Evolutionary conservation across 2,113 vertebrate genomes (phyloP), one percentile per base, ranked within the genome.

Genomic region (Sprattus sprattus): DNA sequence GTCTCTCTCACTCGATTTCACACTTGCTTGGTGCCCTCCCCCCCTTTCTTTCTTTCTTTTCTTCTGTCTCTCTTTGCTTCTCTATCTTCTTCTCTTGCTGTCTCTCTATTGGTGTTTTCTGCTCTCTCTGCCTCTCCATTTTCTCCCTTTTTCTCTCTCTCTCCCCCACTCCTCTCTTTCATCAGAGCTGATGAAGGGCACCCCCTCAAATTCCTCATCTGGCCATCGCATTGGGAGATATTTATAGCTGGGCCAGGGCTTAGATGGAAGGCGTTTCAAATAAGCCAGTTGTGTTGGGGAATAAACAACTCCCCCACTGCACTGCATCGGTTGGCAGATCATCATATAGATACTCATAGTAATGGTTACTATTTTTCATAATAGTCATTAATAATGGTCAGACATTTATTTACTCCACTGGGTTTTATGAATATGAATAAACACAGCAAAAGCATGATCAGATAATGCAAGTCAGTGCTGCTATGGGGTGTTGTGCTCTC

Each of bases 61-160:
- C 49, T 88, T 85, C 75, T 81, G n/a, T 49, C 92, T 92, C 83
- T 52, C 25, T 50, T 87, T 91, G 83, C 85, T 13, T 52, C 89
- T 85, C 75, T 82, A 22, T 49, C 88, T 85, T 67, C 0, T 60
- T 83, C 82, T 52, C 82, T 86, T 84, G 50, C 82, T n/a, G 60
- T 7, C 45, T 84, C 22, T 71, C 92, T 93, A 93, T 91, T 92
- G 88, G 88, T 92, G 88, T 90, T 85, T 92, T 92, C 81, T 75
- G 90, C 88, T 83, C 90, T 91, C 45, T 92, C 94, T 91, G 83
- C 82, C 86, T 92, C 92, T 91, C 94, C 92, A 90, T 91, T 90
- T 88, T 92, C 92, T 86, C 88, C 81, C 82, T 90, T 89, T 88
- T 81, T 84, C 32, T 18, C 45, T 82, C 39, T 89, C 67, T 45